Evolutionary conservation across 2,113 vertebrate genomes (phyloP).

Genomic region (Chionodraco myersi): DNA sequence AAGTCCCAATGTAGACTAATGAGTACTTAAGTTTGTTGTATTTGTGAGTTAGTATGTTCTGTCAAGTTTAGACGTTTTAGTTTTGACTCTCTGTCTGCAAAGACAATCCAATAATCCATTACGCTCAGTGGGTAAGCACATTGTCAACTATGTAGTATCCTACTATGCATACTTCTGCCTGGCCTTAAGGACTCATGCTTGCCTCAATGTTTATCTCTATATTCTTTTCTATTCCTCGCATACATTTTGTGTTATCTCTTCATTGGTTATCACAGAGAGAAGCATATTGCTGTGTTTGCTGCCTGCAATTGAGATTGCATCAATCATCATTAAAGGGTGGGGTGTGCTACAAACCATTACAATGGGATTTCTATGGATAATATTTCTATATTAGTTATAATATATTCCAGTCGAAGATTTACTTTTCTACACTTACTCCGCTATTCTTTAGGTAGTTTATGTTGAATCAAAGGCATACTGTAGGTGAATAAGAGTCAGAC

Average conservation of each 20-base stretch:
- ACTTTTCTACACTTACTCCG: neutral
- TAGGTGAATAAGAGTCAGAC: neutral
- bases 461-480: neutral
- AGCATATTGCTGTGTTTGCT: neutral
- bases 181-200: neutral
- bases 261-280: neutral
- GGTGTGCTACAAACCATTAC: neutral
- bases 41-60: neutral
- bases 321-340: constrained; percentile 10
- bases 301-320: constrained; percentile 7
- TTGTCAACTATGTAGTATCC: neutral
- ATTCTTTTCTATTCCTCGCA: neutral
- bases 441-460: neutral
- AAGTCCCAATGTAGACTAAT: neutral
- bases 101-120: neutral
- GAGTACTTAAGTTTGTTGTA: neutral
- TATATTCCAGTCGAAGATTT: neutral
- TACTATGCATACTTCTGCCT: neutral
- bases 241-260: too few species aligned
- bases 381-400: neutral
- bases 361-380: neutral
- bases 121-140: neutral
- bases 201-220: neutral
- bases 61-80: constrained; percentile 3
- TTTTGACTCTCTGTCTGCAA: constrained; percentile 7